phyloP scores from a whole-genome alignment of 2,113 vertebrate species.

The Pungitius pungitius region DNA sequence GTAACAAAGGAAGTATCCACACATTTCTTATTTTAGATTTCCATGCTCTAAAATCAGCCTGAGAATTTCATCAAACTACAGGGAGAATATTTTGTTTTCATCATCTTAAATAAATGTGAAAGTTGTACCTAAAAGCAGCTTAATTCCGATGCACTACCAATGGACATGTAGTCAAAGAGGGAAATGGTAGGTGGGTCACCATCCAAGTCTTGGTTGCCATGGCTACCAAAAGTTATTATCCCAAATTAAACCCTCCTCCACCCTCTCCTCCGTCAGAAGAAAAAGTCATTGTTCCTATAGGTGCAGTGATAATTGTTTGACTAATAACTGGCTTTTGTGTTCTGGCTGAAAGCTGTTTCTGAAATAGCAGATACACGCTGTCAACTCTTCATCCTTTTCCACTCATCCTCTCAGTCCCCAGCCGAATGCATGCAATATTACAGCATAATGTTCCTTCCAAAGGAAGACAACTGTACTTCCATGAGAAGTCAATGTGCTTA shows the following conservation, averaged over 20 bases:
- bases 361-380: background rate
- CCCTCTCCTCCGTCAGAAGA: slow-evolving; percentile 3
- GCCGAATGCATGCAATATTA: background rate
- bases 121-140: background rate
- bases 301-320: slow-evolving; percentile 46
- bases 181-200: background rate
- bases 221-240: slow-evolving; percentile 33
- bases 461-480: background rate
- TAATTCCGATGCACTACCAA: background rate
- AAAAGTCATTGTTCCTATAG: slow-evolving; percentile 39
- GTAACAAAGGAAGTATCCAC: too few relatives aligned
- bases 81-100: background rate
- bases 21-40: too few relatives aligned
- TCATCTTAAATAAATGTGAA: background rate
- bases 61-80: background rate
- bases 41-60: too few relatives aligned
- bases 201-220: slow-evolving; percentile 14
- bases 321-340: slow-evolving; percentile 23
- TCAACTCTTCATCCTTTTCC: background rate
- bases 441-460: background rate
- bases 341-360: slow-evolving; percentile 9
- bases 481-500: background rate
- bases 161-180: background rate
- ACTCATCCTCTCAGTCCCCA: background rate
- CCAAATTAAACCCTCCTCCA: background rate